Evolutionary conservation across 2,113 vertebrate species (phyloP).

Genomic region (Carollia perspicillata): DNA sequence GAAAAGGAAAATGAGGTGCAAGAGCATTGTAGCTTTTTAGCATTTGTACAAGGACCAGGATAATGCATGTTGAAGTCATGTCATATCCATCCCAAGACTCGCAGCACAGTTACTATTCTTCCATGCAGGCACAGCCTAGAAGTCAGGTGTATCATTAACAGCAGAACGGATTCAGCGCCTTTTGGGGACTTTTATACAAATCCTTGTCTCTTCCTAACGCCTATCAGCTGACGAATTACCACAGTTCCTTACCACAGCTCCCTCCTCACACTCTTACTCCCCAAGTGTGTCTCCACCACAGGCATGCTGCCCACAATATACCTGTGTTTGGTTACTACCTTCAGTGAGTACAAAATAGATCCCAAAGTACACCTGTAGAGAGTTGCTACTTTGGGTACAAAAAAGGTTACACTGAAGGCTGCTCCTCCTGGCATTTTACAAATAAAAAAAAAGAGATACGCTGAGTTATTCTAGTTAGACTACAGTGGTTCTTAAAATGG

Average conservation of each 20-base stretch:
- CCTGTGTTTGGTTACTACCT: neutral
- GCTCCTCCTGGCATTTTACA: neutral
- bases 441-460: neutral
- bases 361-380: neutral
- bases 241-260: neutral
- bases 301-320: neutral
- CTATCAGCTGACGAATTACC: neutral
- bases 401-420: neutral
- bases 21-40: neutral
- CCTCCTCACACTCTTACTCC: neutral
- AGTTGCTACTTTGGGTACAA: neutral
- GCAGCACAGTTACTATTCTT: neutral
- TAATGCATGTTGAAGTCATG: neutral
- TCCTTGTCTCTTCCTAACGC: neutral
- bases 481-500: neutral
- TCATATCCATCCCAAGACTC: neutral
- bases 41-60: neutral
- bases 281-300: neutral
- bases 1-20: slow-evolving; percentile 2
- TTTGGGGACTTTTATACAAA: neutral
- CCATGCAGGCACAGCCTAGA: neutral
- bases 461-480: neutral
- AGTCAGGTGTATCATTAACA: neutral
- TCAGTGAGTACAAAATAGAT: neutral
- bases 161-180: neutral